phyloP scores from a whole-genome alignment of 1,140 invertebrate species.

The Proctacanthus coquilletti region DNA sequence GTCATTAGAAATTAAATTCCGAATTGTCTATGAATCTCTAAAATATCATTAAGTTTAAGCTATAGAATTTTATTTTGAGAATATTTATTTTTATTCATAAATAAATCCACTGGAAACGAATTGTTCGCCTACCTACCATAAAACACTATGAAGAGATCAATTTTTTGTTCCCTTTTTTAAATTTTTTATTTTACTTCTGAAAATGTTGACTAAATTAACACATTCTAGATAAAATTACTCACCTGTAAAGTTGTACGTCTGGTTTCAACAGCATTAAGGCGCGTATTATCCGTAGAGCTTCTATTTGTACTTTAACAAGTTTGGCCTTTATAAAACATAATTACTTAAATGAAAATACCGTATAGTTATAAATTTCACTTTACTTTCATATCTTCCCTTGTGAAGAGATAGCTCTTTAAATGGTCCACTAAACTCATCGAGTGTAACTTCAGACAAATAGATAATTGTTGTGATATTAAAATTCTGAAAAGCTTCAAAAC shows the following conservation, averaged over 20 bases:
- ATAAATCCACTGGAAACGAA: too few relatives aligned
- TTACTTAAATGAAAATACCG: slow-evolving; percentile 1
- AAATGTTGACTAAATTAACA: background rate
- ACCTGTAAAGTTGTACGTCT: slow-evolving; percentile 18
- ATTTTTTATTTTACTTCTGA: background rate
- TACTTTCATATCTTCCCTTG: slow-evolving; percentile 18
- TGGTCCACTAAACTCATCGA: slow-evolving; percentile 11
- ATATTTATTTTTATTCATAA: too few relatives aligned
- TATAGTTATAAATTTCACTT: background rate
- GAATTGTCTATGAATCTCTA: too few relatives aligned
- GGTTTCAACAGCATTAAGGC: slow-evolving; percentile 17
- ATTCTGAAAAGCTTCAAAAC: slow-evolving; percentile 20
- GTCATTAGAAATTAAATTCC: too few relatives aligned
- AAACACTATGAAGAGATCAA: too few relatives aligned
- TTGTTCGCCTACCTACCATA: too few relatives aligned
- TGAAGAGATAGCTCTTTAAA: slow-evolving; percentile 18
- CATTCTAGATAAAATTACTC: slow-evolving; percentile 9
- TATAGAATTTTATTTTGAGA: background rate
- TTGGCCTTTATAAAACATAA: slow-evolving; percentile 12
- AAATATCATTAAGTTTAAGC: background rate
- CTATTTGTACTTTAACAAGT: slow-evolving; percentile 38
- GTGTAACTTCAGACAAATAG: slow-evolving; percentile 14
- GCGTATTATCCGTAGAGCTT: slow-evolving; percentile 29
- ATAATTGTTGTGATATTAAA: slow-evolving; percentile 18
- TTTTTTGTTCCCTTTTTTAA: too few relatives aligned